A percentile compares a stretch with the other conserved stretches of the same genome.
These are phyloP conservation scores for Calonectris borealis DNA, from an alignment of 2,113 vertebrate genomes.

Conservation along the genomic window DNA sequence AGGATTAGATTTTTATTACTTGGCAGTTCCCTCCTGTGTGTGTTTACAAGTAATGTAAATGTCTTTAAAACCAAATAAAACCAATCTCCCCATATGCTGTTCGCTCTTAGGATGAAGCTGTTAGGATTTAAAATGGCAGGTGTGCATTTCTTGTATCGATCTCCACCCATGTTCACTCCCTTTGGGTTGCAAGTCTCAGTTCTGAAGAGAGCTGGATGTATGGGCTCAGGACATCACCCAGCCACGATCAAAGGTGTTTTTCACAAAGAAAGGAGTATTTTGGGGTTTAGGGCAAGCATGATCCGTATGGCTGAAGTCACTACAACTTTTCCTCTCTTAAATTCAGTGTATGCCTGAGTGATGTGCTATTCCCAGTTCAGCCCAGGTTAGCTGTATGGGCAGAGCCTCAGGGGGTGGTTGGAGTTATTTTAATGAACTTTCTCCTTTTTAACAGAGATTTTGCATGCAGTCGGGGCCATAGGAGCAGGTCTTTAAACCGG, in stretches of 20 bases:
- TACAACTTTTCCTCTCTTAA: too few relatives aligned
- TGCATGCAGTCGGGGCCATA: fast-evolving
- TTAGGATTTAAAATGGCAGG: too few relatives aligned
- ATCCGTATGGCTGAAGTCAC: not conserved
- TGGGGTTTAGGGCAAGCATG: not conserved
- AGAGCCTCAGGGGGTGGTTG: not conserved
- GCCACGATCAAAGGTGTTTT: too few relatives aligned
- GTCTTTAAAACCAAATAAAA: not conserved
- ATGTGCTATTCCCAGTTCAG: too few relatives aligned
- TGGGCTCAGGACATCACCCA: not conserved
- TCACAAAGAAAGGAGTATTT: fast-evolving
- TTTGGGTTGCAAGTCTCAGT: fast-evolving
- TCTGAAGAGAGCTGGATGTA: not conserved
- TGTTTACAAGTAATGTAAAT: not conserved
- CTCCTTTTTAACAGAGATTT: not conserved
- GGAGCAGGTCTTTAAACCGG: not conserved
- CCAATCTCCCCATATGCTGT: fast-evolving
- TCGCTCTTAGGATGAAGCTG: not conserved
- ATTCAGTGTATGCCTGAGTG: fast-evolving
- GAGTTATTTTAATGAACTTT: not conserved
- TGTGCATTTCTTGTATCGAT: fast-evolving
- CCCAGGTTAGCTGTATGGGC: fast-evolving
- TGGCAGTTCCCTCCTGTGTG: not conserved
- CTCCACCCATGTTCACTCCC: not conserved
- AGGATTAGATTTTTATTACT: not conserved